Percentiles rank a stretch among this genome's conserved stretches.
These are phyloP conservation scores for Ricordea florida DNA, from an alignment of 92 coral and sea anemone species.

Conservation along the genomic window DNA sequence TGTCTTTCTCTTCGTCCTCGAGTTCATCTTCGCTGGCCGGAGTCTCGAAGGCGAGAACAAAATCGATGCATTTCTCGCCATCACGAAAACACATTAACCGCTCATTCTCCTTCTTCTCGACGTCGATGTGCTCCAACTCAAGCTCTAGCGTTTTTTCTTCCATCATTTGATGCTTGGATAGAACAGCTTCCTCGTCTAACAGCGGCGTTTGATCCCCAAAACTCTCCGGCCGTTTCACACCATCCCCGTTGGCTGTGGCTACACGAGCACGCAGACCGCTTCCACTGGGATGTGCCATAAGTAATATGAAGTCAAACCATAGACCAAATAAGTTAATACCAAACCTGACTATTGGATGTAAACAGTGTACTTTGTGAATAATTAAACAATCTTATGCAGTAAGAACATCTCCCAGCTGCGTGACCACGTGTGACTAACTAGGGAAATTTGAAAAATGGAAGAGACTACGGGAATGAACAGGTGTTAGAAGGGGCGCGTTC, in stretches of 20 bases:
- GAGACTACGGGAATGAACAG: too few relatives aligned
- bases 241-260: conserved; percentile 44
- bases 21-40: conserved; percentile 56
- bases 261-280: conserved; percentile 72
- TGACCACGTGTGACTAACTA: too few relatives aligned
- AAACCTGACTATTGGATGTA: not conserved
- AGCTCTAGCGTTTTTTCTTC: conserved; percentile 75
- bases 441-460: too few relatives aligned
- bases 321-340: not conserved
- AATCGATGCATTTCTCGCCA: conserved; percentile 77
- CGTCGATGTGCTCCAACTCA: conserved; percentile 67
- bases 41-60: conserved; percentile 80
- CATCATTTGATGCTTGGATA: conserved; percentile 85
- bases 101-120: conserved; percentile 45
- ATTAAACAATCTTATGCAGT: too few relatives aligned
- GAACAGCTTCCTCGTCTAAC: conserved; percentile 87
- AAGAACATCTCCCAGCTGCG: too few relatives aligned
- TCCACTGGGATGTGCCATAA: conserved; percentile 88
- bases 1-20: conserved; percentile 66
- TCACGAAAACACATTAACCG: conserved; percentile 70
- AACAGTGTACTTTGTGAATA: too few relatives aligned
- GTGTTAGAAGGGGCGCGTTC: too few relatives aligned
- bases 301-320: not conserved
- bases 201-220: conserved; percentile 71
- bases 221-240: conserved; percentile 9